Base-by-base conservation (phyloP, 1,140 invertebrate genomes). In the Centruroides sculpturatus region DNA sequence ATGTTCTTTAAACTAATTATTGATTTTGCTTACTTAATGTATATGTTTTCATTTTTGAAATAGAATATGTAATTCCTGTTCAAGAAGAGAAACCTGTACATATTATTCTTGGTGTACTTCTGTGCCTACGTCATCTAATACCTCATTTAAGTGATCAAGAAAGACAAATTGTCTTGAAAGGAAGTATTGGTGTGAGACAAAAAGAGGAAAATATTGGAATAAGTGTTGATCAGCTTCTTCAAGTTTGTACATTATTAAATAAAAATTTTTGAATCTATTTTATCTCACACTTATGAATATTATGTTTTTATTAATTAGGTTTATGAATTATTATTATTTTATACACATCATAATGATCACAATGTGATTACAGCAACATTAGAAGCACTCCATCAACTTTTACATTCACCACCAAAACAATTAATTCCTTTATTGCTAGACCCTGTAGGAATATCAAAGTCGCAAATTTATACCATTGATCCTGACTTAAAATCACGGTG, bases 351-450 rank as follows among this genome's bases (percentile, higher is more conserved):
- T 69, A 73, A 73, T 3, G 85, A 91, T 72, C 88, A 91, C 71
- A 92, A 92, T 74, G 79, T 90, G n/a, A 80, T 89, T 57, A 89
- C 88, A 64, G 80, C 86, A 7, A 79, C 85, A 23, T 75, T 93
- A 65, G 90, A 94, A 75, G 85, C 86, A 36, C 74, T 92, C 11
- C 82, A 82, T 55, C 81, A 86, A 61, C 69, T 92, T 4, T 71
- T 94, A 1, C 81, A 82, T 56, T 79, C 79, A 61, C 80, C 83
- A 9, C 80, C 79, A 23, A 74, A 79, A n/a, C 72, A 78, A 8
- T 74, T 90, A 7, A 72, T 82, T 36, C 65, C 71, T 10, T 74
- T 80, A 36, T 72, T 92, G 9, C 67, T 83, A 23, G 76, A 78
- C 60, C 68, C 77, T 61, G 69, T 78, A 68, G 80, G 80, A 54